Conservation (phyloP, 2,797 vertebrate species). For the Crocodylus rhombifer region DNA sequence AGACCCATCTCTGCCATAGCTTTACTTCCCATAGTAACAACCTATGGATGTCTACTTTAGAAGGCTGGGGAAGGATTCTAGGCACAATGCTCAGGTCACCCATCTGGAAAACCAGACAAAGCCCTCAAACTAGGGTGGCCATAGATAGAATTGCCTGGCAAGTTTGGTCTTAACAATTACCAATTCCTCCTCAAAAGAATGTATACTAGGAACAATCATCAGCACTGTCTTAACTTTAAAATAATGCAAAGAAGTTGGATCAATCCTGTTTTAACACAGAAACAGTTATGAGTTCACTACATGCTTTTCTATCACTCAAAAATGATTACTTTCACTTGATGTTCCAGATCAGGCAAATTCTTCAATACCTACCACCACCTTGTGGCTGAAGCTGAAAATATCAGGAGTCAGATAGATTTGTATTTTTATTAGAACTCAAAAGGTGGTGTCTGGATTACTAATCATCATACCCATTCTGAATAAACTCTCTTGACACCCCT, state of each 20-base stretch:
- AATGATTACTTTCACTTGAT: no score
- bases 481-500: background rate
- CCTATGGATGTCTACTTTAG: background rate
- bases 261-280: background rate
- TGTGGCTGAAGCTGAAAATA: conserved; percentile 42
- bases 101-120: fast-evolving
- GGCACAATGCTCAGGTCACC: background rate
- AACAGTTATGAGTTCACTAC: background rate
- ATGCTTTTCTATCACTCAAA: no score
- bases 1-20: background rate
- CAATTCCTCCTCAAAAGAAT: background rate
- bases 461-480: background rate
- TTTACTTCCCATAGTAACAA: background rate
- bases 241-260: background rate
- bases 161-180: background rate
- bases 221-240: background rate
- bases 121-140: background rate
- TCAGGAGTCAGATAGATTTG: background rate
- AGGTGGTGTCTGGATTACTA: background rate
- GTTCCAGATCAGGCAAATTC: background rate
- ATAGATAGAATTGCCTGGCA: background rate
- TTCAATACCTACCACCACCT: conserved; percentile 57
- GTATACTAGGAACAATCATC: background rate
- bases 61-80: background rate
- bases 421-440: background rate